Percentiles rank a stretch among this genome's conserved stretches.
Conservation (phyloP, 2,797 vertebrate species). For the Anguilla marmorata region DNA sequence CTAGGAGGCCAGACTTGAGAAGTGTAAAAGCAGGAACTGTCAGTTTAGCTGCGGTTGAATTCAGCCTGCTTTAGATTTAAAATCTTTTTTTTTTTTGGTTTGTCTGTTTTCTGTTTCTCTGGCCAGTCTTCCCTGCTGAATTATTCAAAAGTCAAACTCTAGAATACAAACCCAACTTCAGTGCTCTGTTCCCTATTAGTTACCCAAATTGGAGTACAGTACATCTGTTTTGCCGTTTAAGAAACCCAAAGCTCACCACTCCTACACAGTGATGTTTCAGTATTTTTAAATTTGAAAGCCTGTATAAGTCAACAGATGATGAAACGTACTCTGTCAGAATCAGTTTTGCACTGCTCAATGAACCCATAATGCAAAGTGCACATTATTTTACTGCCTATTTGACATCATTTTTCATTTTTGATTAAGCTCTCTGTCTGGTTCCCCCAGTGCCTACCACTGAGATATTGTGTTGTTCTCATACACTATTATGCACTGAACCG, state of each 20-base stretch:
- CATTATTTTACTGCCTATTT: slow-evolving; percentile 13
- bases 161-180: background rate
- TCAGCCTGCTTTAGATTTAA: background rate
- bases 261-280: background rate
- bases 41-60: background rate
- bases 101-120: background rate
- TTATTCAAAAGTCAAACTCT: background rate
- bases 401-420: background rate
- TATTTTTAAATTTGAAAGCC: background rate
- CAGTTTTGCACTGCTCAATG: background rate
- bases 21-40: background rate
- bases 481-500: slow-evolving; percentile 3
- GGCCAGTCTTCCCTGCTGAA: background rate
- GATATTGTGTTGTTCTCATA: slow-evolving; percentile 10
- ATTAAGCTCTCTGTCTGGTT: background rate
- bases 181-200: background rate
- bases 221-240: background rate
- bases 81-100: background rate
- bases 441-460: background rate
- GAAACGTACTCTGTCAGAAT: background rate
- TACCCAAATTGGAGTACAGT: background rate
- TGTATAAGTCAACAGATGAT: background rate
- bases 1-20: background rate
- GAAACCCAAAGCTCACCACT: background rate
- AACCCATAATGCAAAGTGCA: background rate